These are phyloP conservation scores for Alethe diademata DNA, from an alignment of 2,113 vertebrate genomes.

Conservation along the genomic window DNA sequence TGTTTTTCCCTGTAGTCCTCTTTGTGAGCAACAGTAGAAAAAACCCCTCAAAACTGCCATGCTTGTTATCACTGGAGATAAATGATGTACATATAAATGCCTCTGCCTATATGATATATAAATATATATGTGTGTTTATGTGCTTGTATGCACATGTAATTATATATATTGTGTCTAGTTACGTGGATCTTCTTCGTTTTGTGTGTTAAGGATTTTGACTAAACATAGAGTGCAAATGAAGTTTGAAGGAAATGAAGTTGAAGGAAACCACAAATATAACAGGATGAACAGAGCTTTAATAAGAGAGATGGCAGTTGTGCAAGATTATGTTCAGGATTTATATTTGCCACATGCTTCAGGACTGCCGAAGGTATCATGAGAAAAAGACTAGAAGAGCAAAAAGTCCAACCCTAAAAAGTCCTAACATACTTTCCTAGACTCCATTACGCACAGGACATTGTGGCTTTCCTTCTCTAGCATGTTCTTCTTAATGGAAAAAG, in stretches of 20 bases:
- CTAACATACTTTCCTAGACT: background rate
- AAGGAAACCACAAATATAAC: background rate
- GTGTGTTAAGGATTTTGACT: background rate
- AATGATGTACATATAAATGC: background rate
- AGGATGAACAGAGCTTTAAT: background rate
- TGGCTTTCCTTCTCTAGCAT: background rate
- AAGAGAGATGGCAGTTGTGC: background rate
- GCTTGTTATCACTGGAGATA: background rate
- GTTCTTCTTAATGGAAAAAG: background rate
- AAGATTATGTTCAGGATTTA: background rate
- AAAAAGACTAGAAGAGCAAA: background rate
- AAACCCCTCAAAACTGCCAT: background rate
- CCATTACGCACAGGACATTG: background rate
- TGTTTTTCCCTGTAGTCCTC: constrained; percentile 29
- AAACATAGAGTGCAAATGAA: background rate
- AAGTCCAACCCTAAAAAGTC: background rate
- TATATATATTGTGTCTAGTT: background rate
- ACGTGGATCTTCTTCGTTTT: background rate
- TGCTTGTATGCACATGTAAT: background rate
- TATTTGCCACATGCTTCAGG: background rate
- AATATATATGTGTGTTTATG: background rate
- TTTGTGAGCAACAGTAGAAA: background rate
- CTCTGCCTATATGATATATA: background rate
- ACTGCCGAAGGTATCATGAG: background rate
- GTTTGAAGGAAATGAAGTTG: background rate